phyloP scores from a whole-genome alignment of 2,888 invertebrate genomes.

The Polyploca ridens region DNA sequence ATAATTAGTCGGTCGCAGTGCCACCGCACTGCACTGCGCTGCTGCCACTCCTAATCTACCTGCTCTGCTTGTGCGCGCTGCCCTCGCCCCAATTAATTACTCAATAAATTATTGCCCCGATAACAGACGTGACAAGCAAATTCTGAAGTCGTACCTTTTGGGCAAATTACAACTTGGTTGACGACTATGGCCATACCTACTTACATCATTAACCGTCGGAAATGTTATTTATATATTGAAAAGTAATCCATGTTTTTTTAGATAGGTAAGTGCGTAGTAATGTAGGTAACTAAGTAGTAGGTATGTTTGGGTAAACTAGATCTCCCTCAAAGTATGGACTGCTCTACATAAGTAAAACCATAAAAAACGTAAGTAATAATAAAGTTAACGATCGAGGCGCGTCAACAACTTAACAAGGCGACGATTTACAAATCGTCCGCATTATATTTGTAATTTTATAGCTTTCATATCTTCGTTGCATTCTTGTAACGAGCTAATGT shows the following conservation, averaged over 20 bases:
- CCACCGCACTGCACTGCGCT: constrained; percentile 5
- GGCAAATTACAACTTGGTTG: not conserved
- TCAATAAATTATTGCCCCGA: constrained; percentile 7
- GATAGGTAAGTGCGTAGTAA: no score
- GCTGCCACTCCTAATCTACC: constrained; percentile 12
- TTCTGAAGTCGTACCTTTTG: not conserved
- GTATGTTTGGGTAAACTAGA: no score
- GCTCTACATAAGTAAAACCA: no score
- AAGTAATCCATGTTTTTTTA: no score
- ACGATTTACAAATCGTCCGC: constrained; percentile 10
- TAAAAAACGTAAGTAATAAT: not conserved
- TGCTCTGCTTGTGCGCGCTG: constrained; percentile 3
- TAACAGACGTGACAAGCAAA: constrained; percentile 12
- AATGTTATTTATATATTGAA: not conserved
- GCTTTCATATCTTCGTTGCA: constrained; percentile 31
- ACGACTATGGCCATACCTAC: not conserved
- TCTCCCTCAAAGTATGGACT: no score
- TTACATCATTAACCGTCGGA: not conserved
- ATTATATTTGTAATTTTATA: constrained; percentile 28
- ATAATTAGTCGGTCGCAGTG: constrained; percentile 29
- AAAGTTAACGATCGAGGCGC: constrained; percentile 10
- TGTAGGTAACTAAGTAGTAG: not conserved
- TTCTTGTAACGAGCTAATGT: constrained; percentile 31
- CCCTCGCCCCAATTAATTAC: not conserved
- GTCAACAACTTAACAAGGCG: not conserved